Percentiles rank a stretch among this genome's conserved stretches.
These are phyloP conservation scores for Daubentonia madagascariensis DNA, from an alignment of 2,113 vertebrate species.

Conservation along the genomic window DNA sequence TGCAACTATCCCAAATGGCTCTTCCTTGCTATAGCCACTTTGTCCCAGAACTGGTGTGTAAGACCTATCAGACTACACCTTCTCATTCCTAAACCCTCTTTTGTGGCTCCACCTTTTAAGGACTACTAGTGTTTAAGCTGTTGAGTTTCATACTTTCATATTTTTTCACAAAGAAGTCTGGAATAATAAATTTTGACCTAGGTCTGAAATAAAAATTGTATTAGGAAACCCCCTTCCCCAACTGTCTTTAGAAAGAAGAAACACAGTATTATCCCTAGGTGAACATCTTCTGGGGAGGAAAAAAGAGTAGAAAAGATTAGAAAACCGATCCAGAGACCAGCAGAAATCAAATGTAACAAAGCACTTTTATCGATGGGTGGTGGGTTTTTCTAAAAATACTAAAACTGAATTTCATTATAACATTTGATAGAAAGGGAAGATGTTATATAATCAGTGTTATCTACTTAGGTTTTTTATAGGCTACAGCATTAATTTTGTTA, in stretches of 20 bases:
- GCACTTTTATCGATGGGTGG: not conserved
- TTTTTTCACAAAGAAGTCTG: not conserved
- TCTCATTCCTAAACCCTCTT: not conserved
- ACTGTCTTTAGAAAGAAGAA: conserved; percentile 28
- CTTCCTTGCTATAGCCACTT: not conserved
- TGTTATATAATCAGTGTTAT: not conserved
- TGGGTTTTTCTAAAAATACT: not conserved
- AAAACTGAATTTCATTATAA: not conserved
- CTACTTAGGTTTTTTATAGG: not conserved
- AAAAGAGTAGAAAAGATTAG: not conserved
- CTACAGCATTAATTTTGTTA: not conserved
- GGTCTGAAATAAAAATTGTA: not conserved
- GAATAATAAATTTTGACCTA: not conserved
- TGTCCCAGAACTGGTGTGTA: not conserved
- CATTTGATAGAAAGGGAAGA: not conserved
- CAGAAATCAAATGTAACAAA: not conserved
- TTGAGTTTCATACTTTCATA: not conserved
- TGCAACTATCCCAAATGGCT: not conserved
- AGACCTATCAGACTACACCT: not conserved
- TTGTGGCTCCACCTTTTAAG: not conserved
- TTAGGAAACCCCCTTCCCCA: not conserved
- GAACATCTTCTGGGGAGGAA: not conserved
- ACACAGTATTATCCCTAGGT: not conserved
- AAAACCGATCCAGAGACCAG: not conserved
- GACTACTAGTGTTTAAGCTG: not conserved